Base-by-base conservation (phyloP, 1,140 invertebrate genomes). In the Achroia grisella region DNA sequence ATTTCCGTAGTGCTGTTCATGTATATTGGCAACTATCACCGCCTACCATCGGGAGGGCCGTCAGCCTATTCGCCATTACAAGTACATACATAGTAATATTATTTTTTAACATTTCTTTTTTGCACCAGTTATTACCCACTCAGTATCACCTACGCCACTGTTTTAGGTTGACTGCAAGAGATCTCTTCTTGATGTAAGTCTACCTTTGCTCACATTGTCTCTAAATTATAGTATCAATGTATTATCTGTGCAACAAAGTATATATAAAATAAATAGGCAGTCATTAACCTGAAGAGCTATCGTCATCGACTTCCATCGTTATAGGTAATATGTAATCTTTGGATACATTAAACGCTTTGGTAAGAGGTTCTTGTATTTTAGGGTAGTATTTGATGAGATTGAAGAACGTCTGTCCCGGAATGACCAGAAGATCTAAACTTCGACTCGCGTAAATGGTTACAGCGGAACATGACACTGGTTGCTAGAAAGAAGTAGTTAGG, bases 251-350 rank as follows among this genome's bases (percentile, higher is more conserved):
- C n/a, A n/a, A n/a, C 6, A 23, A 3, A 23, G 17, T 23, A 23
- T 6, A 6, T 3, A 6, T 23, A 23, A 23, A 3, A 3, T 23
- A 23, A 23, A 23, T 23, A 23, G 2, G 17, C 6, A 23, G 17
- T 23, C 2, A 23, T 6, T 6, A 52, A 79, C 75, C 75, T 56
- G 62, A 44, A n/a, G 60, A 72, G 10, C 55, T 59, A 12, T 70
- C 67, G 15, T 69, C 62, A 5, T 60, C 61, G 32, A 35, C 51
- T 5, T 80, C 65, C 71, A 81, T 74, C 33, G 68, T 62, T 41
- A 81, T 84, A 3, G 80, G 80, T 13, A 84, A 47, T 28, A 84
- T 84, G 27, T 84, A 84, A 54, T 84, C 71, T 52, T 67, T 70
- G 4, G 80, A 84, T 8, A 63, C 48, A 57, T 76, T 54, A 39